Evolutionary conservation across 2,113 vertebrate genomes (phyloP).

Genomic region (Microcebus griseorufus): DNA sequence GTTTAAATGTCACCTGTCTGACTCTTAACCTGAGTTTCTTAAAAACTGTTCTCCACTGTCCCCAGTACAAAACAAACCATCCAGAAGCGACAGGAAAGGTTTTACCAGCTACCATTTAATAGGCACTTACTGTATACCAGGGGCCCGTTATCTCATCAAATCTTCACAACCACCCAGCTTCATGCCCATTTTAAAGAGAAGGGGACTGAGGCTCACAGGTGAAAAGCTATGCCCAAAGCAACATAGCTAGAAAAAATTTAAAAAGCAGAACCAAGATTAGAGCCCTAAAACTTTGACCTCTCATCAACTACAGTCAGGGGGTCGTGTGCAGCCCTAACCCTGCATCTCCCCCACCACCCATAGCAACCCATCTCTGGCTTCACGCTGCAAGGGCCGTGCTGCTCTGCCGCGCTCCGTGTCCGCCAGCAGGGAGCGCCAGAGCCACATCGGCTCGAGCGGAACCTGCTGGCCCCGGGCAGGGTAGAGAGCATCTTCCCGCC

Average conservation of each 20-base stretch:
- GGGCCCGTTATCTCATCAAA: background rate
- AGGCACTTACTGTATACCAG: background rate
- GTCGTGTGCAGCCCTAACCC: background rate
- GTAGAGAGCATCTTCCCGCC: background rate
- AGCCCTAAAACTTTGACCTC: background rate
- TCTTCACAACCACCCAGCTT: background rate
- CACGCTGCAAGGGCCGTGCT: rapidly evolving
- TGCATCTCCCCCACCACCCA: background rate
- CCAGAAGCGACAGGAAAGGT: background rate
- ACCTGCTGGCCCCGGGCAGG: rapidly evolving
- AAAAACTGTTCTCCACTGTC: background rate
- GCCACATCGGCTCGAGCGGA: rapidly evolving
- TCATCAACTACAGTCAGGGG: background rate
- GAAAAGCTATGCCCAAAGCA: background rate
- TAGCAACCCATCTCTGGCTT: background rate
- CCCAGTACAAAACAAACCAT: background rate
- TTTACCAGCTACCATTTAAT: background rate
- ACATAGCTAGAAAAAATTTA: background rate
- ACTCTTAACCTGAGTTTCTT: background rate
- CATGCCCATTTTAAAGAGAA: background rate
- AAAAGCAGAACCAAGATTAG: background rate
- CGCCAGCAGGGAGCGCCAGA: background rate
- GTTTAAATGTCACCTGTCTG: background rate
- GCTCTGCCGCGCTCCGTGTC: rapidly evolving
- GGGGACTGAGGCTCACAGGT: background rate